Percentiles rank a stretch among this genome's conserved stretches.
phyloP scores from a whole-genome alignment of 2,113 vertebrate genomes.

The Ciconia stormi region DNA sequence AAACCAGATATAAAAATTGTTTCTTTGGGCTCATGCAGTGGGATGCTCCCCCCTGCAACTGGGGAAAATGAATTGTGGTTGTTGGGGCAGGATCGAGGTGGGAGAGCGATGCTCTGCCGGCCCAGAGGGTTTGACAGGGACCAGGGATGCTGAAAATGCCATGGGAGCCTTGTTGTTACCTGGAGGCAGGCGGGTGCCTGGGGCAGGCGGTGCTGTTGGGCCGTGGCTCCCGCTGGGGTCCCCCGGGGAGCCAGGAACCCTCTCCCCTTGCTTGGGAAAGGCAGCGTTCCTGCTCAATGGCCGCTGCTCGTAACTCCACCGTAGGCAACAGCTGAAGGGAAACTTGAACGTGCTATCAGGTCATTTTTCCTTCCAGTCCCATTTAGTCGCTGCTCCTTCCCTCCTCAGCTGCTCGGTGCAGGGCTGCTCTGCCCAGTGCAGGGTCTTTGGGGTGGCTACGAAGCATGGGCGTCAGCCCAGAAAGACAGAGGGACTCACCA shows the following conservation, averaged over 20 bases:
- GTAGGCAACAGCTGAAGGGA: not conserved
- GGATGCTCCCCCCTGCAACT: not conserved
- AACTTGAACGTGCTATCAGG: not conserved
- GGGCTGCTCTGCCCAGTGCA: not conserved
- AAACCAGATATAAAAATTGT: not conserved
- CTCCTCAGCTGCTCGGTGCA: not conserved
- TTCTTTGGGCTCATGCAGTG: not conserved
- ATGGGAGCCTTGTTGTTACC: not conserved
- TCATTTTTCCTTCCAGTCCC: not conserved
- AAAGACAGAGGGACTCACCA: not conserved
- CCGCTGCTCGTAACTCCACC: not conserved
- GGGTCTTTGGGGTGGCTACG: not conserved
- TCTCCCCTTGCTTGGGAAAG: not conserved
- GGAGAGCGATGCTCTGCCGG: not conserved
- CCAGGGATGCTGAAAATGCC: not conserved
- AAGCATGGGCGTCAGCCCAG: not conserved
- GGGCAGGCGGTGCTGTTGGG: not conserved
- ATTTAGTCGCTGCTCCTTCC: not conserved
- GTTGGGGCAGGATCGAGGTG: not conserved
- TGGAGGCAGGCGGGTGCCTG: not conserved
- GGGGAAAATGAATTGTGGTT: not conserved
- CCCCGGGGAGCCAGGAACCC: not conserved
- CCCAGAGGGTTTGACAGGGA: not conserved
- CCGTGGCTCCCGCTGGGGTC: rapidly evolving
- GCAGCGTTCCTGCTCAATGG: rapidly evolving